These are phyloP conservation scores for Mesoligia furuncula DNA, from an alignment of 2,888 invertebrate genomes.

Conservation along the genomic window DNA sequence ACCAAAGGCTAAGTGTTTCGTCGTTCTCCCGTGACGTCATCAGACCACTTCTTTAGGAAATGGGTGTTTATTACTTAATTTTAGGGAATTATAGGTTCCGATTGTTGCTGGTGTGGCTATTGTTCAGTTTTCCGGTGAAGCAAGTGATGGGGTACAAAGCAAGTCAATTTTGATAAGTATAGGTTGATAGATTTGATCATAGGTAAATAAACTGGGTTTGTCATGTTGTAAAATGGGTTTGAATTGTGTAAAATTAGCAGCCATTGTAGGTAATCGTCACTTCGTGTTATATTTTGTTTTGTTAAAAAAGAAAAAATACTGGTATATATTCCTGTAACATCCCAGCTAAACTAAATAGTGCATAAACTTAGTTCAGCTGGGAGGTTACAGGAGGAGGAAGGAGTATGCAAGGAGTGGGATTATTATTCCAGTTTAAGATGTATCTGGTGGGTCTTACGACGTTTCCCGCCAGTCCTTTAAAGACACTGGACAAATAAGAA, in stretches of 20 bases:
- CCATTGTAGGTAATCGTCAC: not conserved
- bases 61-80: constrained; percentile 66
- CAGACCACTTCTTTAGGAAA: constrained; percentile 64
- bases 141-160: constrained; percentile 18
- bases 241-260: not conserved
- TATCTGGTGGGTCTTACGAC: not conserved
- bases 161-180: constrained; percentile 47
- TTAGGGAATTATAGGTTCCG: constrained; percentile 60
- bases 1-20: constrained; percentile 58
- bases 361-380: no score
- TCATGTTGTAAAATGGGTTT: constrained; percentile 19
- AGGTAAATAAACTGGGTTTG: constrained; percentile 5
- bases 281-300: not conserved
- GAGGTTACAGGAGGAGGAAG: no score
- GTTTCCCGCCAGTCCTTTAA: not conserved
- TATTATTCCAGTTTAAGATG: not conserved
- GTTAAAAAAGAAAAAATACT: not conserved
- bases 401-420: no score
- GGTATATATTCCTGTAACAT: not conserved
- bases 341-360: not conserved
- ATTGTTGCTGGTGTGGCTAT: constrained; percentile 51
- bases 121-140: constrained; percentile 59
- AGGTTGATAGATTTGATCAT: constrained; percentile 33
- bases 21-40: constrained; percentile 61
- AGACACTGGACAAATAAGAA: not conserved